Evolutionary conservation across 2,888 invertebrate species (phyloP), one percentile per base, ranked within the genome.

Genomic region (Mellilla xanthometata): DNA sequence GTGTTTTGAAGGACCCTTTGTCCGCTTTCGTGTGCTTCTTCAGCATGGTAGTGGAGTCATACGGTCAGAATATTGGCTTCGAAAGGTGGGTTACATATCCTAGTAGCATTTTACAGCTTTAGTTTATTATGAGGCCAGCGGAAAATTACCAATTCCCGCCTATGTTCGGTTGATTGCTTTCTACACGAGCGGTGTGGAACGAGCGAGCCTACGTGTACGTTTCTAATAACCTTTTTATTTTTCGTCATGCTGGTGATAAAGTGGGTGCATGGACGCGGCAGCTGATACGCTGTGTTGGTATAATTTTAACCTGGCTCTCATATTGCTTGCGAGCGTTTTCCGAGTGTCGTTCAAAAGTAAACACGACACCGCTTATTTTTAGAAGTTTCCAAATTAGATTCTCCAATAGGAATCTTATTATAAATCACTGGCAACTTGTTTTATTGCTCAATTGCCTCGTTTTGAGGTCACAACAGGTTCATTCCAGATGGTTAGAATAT

Each of bases 1-100:
- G 93, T 91, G 90, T 91, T 91, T 92, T 93, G 92, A 92, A 91
- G 91, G 91, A 91, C 90, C 88, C 91, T 92, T 92, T 92, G 90
- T 90, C 87, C 92, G 82, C 85, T 90, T 92, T 92, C 90, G 81
- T 85, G 70, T 79, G 77, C 91, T 90, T 91, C 88, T 91, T 90
- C 93, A 93, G 91, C 91, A 93, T 93, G 93, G 91, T 91, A 92
- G 90, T 92, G 90, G 91, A 88, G 90, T 91, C 91, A 81, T 90
- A 92, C 91, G 86, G 82, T 84, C 90, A 90, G 81, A 90, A 91
- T 83, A 78, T 88, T 88, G 77, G 90, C 90, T 91, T 91, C 81
- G 90, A 90, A 90, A 92, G 93, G 93, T 93, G 85, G 91, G 82
- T 62, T 69, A 76, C 64, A 60, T 69, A 58, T 65, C 70, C 67